Conservation (phyloP, 2,113 vertebrate species). For the Lophius piscatorius region DNA sequence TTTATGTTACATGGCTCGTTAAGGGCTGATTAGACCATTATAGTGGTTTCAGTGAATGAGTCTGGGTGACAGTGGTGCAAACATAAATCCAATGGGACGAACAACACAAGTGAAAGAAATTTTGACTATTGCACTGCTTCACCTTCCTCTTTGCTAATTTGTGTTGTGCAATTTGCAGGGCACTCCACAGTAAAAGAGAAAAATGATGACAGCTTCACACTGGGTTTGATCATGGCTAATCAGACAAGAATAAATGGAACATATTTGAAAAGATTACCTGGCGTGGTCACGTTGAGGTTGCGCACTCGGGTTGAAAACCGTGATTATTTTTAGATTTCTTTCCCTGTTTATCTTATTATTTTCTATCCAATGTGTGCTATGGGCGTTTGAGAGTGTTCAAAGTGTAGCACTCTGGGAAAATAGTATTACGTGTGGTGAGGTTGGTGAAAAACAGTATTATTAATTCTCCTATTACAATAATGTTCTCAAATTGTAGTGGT, state of each 20-base stretch:
- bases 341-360: neutral
- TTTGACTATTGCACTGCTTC: conserved; percentile 56
- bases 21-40: conserved; percentile 80
- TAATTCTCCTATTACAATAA: conserved; percentile 28
- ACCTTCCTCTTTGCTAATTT: conserved; percentile 30
- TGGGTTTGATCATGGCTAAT: neutral
- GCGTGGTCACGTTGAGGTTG: neutral
- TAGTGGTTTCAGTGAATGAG: conserved; percentile 75
- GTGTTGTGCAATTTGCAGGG: neutral
- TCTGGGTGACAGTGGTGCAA: conserved; percentile 68
- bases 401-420: too few species aligned
- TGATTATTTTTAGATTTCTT: neutral
- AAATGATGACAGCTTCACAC: conserved; percentile 1
- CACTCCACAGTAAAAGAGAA: conserved; percentile 1
- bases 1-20: conserved; percentile 79
- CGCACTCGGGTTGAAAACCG: neutral
- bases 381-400: neutral
- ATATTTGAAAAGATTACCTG: conserved; percentile 2
- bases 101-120: conserved; percentile 63
- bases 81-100: conserved; percentile 69
- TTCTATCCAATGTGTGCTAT: neutral
- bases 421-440: neutral
- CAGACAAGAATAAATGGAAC: conserved; percentile 1
- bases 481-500: too few species aligned
- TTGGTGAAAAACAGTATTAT: conserved; percentile 16